Evolutionary conservation across 2,113 vertebrate species (phyloP).

Genomic region (Bubo bubo): DNA sequence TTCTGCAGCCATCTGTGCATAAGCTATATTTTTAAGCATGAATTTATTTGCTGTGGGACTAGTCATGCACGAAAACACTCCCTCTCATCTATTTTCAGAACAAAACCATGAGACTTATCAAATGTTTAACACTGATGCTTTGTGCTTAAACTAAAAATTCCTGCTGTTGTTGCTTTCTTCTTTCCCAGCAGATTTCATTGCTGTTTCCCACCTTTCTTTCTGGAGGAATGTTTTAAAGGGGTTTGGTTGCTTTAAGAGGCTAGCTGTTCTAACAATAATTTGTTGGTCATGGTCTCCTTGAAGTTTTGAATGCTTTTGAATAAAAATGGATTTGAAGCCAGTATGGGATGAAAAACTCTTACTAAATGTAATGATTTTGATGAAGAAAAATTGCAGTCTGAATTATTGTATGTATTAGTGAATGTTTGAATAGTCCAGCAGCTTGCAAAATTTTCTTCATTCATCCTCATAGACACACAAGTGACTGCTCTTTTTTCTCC

Average conservation of each 20-base stretch:
- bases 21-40: constrained; percentile 29
- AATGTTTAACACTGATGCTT: constrained; percentile 22
- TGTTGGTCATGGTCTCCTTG: background rate
- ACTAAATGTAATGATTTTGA: background rate
- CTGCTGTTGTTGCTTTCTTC: background rate
- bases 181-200: background rate
- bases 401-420: background rate
- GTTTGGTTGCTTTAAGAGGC: background rate
- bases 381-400: background rate
- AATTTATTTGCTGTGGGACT: constrained; percentile 44
- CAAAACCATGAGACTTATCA: constrained; percentile 38
- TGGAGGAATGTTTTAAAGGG: background rate
- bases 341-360: background rate
- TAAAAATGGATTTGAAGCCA: background rate
- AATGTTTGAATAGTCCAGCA: background rate
- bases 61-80: constrained; percentile 25
- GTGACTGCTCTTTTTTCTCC: background rate
- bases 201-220: background rate
- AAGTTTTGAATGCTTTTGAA: background rate
- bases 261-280: constrained; percentile 8
- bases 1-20: constrained; percentile 29
- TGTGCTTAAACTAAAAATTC: constrained; percentile 8
- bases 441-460: background rate
- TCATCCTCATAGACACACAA: background rate
- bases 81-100: constrained; percentile 53